These are phyloP conservation scores for Drosophila murphyi DNA, from an alignment of 1,140 invertebrate genomes.

Conservation along the genomic window DNA sequence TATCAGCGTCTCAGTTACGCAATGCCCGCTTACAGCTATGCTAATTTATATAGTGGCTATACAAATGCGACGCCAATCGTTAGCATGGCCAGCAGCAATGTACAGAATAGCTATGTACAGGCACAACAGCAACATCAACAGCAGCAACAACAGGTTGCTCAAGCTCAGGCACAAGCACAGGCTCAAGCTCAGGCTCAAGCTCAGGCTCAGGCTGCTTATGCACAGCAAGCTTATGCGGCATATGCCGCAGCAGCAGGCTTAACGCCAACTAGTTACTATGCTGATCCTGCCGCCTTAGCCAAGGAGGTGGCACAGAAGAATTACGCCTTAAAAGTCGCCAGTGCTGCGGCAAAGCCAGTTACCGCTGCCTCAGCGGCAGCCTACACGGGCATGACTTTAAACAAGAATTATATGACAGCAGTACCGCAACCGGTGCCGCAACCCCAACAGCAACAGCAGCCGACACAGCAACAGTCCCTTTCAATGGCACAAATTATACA, in stretches of 20 bases:
- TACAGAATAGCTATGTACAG: conserved; percentile 57
- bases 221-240: conserved; percentile 81
- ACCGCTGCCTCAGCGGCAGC: conserved; percentile 86
- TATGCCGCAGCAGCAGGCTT: conserved; percentile 77
- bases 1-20: conserved; percentile 66
- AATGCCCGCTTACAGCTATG: conserved; percentile 65
- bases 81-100: conserved; percentile 43
- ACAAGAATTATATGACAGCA: conserved; percentile 85
- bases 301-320: conserved; percentile 92
- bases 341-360: conserved; percentile 55
- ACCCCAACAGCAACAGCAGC: conserved; percentile 39
- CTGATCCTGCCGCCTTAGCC: conserved; percentile 88
- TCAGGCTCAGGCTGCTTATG: conserved; percentile 70
- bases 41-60: conserved; percentile 54
- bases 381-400: conserved; percentile 92
- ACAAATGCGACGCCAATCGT: conserved; percentile 52
- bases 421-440: conserved; percentile 44
- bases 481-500: conserved; percentile 60
- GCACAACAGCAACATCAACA: conserved; percentile 62
- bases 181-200: conserved; percentile 50
- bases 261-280: conserved; percentile 64
- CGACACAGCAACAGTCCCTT: conserved; percentile 45
- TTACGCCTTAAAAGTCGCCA: conserved; percentile 89
- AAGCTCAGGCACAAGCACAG: conserved; percentile 73
- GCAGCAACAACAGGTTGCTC: conserved; percentile 52